Evolutionary conservation across 1,140 invertebrate genomes (phyloP).

Genomic region (Elymnias hypermnestra): DNA sequence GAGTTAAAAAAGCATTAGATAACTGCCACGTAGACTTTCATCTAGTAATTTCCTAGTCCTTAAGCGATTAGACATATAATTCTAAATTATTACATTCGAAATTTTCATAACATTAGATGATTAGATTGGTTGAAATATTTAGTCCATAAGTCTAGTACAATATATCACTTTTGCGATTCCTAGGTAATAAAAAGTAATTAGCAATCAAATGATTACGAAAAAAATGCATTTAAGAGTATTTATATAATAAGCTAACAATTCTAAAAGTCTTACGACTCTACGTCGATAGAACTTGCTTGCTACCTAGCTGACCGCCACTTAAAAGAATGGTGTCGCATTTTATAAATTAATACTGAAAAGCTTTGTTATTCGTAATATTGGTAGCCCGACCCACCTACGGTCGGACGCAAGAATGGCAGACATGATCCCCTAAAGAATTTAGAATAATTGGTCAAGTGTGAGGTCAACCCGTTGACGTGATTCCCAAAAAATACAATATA

Average conservation of each 20-base stretch:
- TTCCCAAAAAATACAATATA: too few relatives aligned
- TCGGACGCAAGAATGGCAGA: too few relatives aligned
- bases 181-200: constrained; percentile 19
- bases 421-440: too few relatives aligned
- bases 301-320: too few relatives aligned
- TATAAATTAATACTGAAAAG: too few relatives aligned
- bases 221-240: neutral
- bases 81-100: constrained; percentile 44
- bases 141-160: constrained; percentile 49
- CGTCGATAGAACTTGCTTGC: too few relatives aligned
- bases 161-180: constrained; percentile 41
- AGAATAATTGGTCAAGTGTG: too few relatives aligned
- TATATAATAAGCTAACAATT: neutral
- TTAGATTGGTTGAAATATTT: constrained; percentile 41
- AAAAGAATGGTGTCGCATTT: too few relatives aligned
- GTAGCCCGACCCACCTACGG: too few relatives aligned
- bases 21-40: constrained; percentile 68
- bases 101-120: constrained; percentile 41
- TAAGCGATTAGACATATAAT: constrained; percentile 51
- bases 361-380: too few relatives aligned
- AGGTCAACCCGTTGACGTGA: too few relatives aligned
- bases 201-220: constrained; percentile 5
- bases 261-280: too few relatives aligned
- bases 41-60: constrained; percentile 62
- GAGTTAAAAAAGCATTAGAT: constrained; percentile 36